These are phyloP conservation scores for Tetragonula clypearis DNA, from an alignment of 1,140 invertebrate species.

Conservation along the genomic window DNA sequence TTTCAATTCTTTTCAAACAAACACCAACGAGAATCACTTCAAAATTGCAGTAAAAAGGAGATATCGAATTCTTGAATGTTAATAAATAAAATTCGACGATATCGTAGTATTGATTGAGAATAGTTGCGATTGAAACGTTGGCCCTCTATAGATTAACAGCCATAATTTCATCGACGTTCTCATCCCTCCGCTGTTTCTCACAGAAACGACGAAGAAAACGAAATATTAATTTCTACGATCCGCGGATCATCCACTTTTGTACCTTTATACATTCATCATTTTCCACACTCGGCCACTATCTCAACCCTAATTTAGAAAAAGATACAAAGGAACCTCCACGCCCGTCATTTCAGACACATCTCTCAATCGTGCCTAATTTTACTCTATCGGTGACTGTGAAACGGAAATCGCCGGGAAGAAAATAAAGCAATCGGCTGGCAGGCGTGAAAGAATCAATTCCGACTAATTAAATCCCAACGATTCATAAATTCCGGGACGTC, in stretches of 20 bases:
- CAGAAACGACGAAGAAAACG: neutral
- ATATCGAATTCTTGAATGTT: no score
- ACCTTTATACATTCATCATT: neutral
- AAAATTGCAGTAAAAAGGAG: no score
- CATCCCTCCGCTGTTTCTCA: neutral
- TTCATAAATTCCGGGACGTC: slow-evolving; percentile 14
- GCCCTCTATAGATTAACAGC: neutral
- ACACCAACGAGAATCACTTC: no score
- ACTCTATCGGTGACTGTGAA: no score
- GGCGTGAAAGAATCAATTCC: neutral
- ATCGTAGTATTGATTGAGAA: no score
- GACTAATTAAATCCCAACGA: neutral
- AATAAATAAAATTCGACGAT: no score
- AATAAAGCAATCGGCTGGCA: neutral
- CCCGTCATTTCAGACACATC: no score
- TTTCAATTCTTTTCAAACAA: no score
- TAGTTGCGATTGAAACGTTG: no score
- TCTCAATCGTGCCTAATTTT: neutral
- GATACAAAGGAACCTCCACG: neutral
- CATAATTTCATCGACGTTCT: neutral
- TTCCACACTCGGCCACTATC: no score
- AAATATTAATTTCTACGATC: neutral
- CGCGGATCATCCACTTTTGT: neutral
- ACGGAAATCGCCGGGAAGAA: neutral
- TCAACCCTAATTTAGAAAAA: neutral